Evolutionary conservation across 1,140 invertebrate genomes (phyloP).

Genomic region (Drosophila kepulauana): DNA sequence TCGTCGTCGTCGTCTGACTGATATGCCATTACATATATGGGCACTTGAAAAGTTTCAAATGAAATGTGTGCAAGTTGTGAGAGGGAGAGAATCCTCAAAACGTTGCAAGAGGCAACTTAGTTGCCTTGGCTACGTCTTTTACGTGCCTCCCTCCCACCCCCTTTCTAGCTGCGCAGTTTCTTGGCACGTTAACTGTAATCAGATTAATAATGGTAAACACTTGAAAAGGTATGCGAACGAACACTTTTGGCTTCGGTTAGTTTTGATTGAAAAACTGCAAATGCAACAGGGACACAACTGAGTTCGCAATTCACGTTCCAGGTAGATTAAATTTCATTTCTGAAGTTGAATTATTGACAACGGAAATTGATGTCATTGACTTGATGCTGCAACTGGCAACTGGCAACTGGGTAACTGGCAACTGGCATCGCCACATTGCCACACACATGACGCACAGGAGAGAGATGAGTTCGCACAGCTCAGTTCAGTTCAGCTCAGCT

Average conservation of each 20-base stretch:
- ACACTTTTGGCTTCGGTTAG: conserved; percentile 41
- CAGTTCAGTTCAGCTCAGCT: not conserved
- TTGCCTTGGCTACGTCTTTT: conserved; percentile 21
- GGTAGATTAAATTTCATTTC: conserved; percentile 70
- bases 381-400: conserved; percentile 40
- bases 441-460: conserved; percentile 27
- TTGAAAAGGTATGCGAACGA: conserved; percentile 42
- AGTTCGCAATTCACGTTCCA: not conserved
- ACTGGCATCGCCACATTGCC: conserved; percentile 3
- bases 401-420: not conserved
- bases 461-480: conserved; percentile 8
- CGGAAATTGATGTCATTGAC: conserved; percentile 77
- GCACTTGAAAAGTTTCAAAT: conserved; percentile 81
- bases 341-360: conserved; percentile 76
- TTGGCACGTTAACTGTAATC: conserved; percentile 71
- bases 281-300: not conserved
- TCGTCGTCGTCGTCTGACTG: conserved; percentile 51
- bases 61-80: conserved; percentile 59
- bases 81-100: conserved; percentile 18
- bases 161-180: conserved; percentile 5
- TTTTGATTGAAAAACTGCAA: conserved; percentile 53
- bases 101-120: conserved; percentile 8
- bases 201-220: conserved; percentile 80
- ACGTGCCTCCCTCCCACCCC: not conserved
- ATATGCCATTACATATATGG: conserved; percentile 79